Evolutionary conservation across 2,888 invertebrate genomes (phyloP).

Genomic region (Vannuccia rotundouncinata): DNA sequence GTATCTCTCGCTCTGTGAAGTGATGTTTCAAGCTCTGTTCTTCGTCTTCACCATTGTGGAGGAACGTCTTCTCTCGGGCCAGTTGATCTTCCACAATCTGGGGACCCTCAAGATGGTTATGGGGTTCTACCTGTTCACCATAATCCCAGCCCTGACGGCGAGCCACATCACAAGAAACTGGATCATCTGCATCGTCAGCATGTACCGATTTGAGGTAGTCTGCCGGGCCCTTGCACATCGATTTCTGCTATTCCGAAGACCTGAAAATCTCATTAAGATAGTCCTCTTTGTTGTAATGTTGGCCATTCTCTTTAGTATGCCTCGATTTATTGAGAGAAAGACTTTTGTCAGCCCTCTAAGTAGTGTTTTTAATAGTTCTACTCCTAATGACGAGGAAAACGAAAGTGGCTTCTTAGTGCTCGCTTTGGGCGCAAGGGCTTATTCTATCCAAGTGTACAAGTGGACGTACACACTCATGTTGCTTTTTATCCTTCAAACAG

Average conservation of each 20-base stretch:
- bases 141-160: not conserved
- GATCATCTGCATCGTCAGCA: not conserved
- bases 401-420: not conserved
- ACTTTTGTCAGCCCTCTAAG: not conserved
- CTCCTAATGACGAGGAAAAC: not conserved
- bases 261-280: not conserved
- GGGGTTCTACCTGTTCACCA: not conserved
- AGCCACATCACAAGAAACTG: conserved; percentile 21
- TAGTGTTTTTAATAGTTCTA: not conserved
- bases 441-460: not conserved
- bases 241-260: not conserved
- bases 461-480: not conserved
- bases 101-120: no score
- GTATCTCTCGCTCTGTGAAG: not conserved
- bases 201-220: conserved; percentile 21
- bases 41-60: not conserved
- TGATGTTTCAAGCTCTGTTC: not conserved
- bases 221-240: not conserved
- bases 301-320: not conserved
- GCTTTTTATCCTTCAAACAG: conserved; percentile 28
- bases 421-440: not conserved
- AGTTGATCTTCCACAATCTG: not conserved
- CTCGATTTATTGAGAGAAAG: conserved; percentile 8
- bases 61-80: not conserved
- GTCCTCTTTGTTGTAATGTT: not conserved